Percentiles rank a stretch among this genome's conserved stretches.
phyloP scores from a whole-genome alignment of 2,113 vertebrate genomes.

The Sigmodon hispidus region DNA sequence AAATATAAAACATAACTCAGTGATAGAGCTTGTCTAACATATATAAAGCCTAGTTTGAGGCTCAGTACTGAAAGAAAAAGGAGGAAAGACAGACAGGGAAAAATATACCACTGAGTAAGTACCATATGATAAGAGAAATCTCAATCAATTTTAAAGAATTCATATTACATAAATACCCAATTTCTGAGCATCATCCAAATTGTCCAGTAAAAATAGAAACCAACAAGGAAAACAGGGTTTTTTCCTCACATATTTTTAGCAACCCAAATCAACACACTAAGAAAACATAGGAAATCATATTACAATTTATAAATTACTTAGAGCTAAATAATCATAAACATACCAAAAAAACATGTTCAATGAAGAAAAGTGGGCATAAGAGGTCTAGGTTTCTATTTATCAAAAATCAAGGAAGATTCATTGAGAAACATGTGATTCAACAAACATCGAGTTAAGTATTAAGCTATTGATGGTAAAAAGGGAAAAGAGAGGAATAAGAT shows the following conservation, averaged over 20 bases:
- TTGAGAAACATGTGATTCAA: neutral
- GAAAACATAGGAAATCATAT: constrained; percentile 15
- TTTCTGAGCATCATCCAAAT: neutral
- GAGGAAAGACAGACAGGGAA: neutral
- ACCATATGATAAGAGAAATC: neutral
- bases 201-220: constrained; percentile 27
- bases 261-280: constrained; percentile 39
- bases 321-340: constrained; percentile 15
- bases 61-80: neutral
- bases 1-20: neutral
- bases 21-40: neutral
- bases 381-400: neutral
- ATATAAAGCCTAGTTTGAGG: neutral
- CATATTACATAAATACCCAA: neutral
- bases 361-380: neutral
- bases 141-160: constrained; percentile 15
- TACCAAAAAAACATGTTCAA: neutral
- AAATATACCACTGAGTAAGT: neutral
- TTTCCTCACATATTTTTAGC: neutral
- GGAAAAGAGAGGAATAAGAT: neutral
- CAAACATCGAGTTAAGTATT: neutral
- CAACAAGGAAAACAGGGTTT: neutral
- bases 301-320: neutral
- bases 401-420: neutral
- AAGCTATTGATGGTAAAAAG: neutral